Base-by-base conservation (phyloP, 2,113 vertebrate species). In the Hyperopisus bebe region DNA sequence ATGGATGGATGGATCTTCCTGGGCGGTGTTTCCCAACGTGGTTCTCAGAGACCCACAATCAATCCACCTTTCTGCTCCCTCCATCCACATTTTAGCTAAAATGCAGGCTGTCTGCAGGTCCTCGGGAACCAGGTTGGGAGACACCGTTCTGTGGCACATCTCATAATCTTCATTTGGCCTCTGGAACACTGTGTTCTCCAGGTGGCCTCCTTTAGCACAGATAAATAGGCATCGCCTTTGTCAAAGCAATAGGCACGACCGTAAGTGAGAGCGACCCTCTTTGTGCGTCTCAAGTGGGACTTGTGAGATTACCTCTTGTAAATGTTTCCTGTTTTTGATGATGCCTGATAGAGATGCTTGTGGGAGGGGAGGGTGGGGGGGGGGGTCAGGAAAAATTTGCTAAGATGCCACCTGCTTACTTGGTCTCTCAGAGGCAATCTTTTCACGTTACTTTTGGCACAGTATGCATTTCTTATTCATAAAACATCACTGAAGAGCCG, bases 221-320 rank as follows among this genome's bases (percentile, higher is more conserved):
- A 82, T 82, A 24, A 55, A 31, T n/a, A 44, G 80, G 21, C 27
- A 27, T 35, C 6, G 39, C 51, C 21, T 55, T 53, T 85, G 80
- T 53, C 51, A 47, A 9, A 44, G 21, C 3, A 80, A 24, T n/a
- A 83, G 89, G 87, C 17, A 42, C 21, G 5, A 27, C 89, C 58
- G 19, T 87, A 55, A 50, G 21, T 3, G 58, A 31, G 42, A 21
- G 55, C 44, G 27, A 51, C 24, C 21, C 89, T 46, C 74, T 77
- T 31, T 44, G 62, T 74, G 85, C 27, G 2, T 47, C 84, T 87
- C 39, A 19, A 90, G 31, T 77, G 58, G 66, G 53, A 77, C 66
- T 87, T 74, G 89, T 51, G 66, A 44, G 89, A 50, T 80, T 31
- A 24, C 66, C 47, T 87, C 87, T 87, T 87, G 89, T 58, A 58